Percentiles rank a stretch among this genome's conserved stretches.
These are phyloP conservation scores for Thryonomys swinderianus DNA, from an alignment of 2,113 vertebrate species.

Conservation along the genomic window DNA sequence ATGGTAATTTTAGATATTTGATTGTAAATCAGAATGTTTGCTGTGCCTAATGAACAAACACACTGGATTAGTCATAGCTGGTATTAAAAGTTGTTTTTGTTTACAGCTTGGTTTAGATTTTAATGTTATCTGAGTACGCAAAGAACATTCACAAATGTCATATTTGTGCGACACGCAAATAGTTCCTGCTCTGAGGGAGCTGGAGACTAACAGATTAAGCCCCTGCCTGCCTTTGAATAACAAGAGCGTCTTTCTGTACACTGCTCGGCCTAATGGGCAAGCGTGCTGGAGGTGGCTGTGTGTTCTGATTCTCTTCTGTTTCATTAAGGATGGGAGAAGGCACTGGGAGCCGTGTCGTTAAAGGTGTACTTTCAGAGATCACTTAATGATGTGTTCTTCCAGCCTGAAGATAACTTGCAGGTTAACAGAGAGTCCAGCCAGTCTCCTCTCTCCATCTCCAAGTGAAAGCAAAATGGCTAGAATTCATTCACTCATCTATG, in stretches of 20 bases:
- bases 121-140: conserved; percentile 66
- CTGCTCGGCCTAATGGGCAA: conserved; percentile 20
- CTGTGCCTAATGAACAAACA: conserved; percentile 83
- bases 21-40: conserved; percentile 80
- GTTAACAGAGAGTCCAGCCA: neutral
- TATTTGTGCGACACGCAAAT: conserved; percentile 71
- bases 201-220: conserved; percentile 74
- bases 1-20: conserved; percentile 78
- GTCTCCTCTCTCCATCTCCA: neutral
- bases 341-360: neutral
- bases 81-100: conserved; percentile 82
- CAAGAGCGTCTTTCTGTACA: neutral
- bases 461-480: neutral
- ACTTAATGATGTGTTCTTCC: neutral
- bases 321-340: conserved; percentile 3
- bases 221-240: conserved; percentile 48
- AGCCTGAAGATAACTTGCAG: neutral
- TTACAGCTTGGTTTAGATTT: conserved; percentile 72
- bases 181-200: conserved; percentile 57
- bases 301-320: conserved; percentile 29
- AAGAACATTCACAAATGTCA: conserved; percentile 80
- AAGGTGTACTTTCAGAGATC: conserved; percentile 47
- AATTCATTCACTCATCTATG: neutral
- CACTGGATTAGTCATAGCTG: conserved; percentile 83
- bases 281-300: rapidly evolving